A percentile compares a stretch with the other conserved stretches of the same genome.
These are phyloP conservation scores for Drosophila rubida DNA, from an alignment of 2,888 invertebrate genomes.

Conservation along the genomic window DNA sequence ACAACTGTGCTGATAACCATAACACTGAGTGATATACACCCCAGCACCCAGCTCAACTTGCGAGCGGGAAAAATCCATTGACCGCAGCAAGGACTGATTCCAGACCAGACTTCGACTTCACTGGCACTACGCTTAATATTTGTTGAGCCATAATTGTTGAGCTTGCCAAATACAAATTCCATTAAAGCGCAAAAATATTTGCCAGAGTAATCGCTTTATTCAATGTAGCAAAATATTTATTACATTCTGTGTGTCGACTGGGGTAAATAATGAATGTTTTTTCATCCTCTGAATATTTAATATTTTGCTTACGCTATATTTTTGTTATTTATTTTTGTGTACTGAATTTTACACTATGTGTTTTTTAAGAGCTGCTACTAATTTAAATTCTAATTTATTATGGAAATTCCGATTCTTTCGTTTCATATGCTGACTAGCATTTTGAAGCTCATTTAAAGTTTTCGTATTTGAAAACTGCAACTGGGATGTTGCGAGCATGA, in stretches of 20 bases:
- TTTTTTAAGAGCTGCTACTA: too few species aligned
- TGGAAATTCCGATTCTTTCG: background rate
- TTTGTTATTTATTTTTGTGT: too few species aligned
- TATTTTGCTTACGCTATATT: too few species aligned
- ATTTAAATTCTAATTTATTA: too few species aligned
- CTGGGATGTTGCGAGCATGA: constrained; percentile 16
- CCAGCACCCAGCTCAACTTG: constrained; percentile 31
- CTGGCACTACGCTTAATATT: background rate
- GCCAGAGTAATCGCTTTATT: too few species aligned
- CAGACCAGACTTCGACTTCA: background rate
- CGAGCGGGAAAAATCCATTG: constrained; percentile 4
- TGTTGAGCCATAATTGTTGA: background rate
- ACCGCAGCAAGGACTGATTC: background rate
- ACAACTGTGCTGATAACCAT: constrained; percentile 75
- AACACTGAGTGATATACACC: constrained; percentile 76
- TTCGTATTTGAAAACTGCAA: constrained; percentile 4
- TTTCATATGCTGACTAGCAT: background rate
- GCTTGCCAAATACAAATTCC: background rate
- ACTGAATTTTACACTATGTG: too few species aligned
- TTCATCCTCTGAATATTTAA: too few species aligned
- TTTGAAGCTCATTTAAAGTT: constrained; percentile 2
- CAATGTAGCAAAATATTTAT: too few species aligned
- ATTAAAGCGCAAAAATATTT: too few species aligned
- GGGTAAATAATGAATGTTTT: too few species aligned
- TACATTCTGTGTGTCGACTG: too few species aligned